Evolutionary conservation across 2,797 vertebrate species (phyloP), one percentile per base, ranked within the genome.

Genomic region (Lagocephalus sceleratus): DNA sequence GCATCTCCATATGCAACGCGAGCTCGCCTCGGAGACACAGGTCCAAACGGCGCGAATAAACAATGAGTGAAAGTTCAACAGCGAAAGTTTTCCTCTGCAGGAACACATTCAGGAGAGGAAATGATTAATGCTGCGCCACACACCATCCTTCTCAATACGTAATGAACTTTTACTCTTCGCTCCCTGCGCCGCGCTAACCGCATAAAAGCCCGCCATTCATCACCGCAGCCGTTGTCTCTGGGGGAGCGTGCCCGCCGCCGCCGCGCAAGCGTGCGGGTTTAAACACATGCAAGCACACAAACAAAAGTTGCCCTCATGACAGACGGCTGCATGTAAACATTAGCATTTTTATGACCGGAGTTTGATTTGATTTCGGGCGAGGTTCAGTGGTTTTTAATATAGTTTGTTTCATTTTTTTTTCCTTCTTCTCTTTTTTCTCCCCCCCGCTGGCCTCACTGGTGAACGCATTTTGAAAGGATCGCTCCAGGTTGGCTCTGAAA

Each of bases 261-360:
- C 15, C 16, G 57, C 32, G 50, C 50, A 60, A 22, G 25, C 48
- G 39, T 5, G 26, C 51, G 48, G 40, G 46, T 56, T 50, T 57
- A 54, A 68, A 71, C 48, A 47, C 62, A 70, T 7, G 51, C 49
- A 43, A 54, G 14, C 22, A 2, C 49, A 46, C 38, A 63, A 66
- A 68, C 64, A 68, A 47, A 73, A 42, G 49, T 38, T 4, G 2
- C 50, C 39, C 51, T 59, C 54, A 57, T 62, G 26, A 57, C 58
- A 68, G 52, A 57, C 62, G 46, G 60, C 57, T 50, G 67, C 60
- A 75, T 47, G 38, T 63, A 68, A 71, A 75, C 64, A 79, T 82
- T 79, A 78, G 58, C 71, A 81, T 83, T 74, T 82, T 83, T 79
- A 83, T 82, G 71, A 78, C 53, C 29, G 32, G 19, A 59, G 62